Conservation (phyloP, 2,888 invertebrate genomes). For the Lasius platythorax region DNA sequence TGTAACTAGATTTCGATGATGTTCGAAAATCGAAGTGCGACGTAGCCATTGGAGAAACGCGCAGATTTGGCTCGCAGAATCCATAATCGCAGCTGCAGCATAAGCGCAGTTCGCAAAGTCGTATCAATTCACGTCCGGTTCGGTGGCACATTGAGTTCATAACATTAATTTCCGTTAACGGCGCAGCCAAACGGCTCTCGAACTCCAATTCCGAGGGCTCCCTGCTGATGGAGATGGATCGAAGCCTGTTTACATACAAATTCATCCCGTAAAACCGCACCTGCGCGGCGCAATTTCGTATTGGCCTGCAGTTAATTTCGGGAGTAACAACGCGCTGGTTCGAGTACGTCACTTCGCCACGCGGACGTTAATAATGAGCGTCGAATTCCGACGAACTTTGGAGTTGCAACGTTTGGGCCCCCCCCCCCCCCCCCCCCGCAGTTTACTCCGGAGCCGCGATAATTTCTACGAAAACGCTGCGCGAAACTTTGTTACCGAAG, state of each 20-base stretch:
- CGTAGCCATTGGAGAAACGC: slow-evolving; percentile 23
- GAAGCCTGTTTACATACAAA: slow-evolving; percentile 77
- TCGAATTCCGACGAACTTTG: slow-evolving; percentile 61
- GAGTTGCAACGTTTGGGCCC: slow-evolving; percentile 41
- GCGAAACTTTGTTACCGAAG: slow-evolving; percentile 33
- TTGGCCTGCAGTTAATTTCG: slow-evolving; percentile 69
- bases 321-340: slow-evolving; percentile 62
- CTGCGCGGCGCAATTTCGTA: slow-evolving; percentile 67
- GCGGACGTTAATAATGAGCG: slow-evolving; percentile 60
- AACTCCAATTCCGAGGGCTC: slow-evolving; percentile 63
- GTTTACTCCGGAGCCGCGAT: slow-evolving; percentile 47
- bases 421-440: slow-evolving; percentile 12
- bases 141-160: slow-evolving; percentile 70
- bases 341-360: slow-evolving; percentile 53
- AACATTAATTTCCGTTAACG: slow-evolving; percentile 75
- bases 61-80: slow-evolving; percentile 14
- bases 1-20: slow-evolving; percentile 29
- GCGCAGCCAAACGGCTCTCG: slow-evolving; percentile 55
- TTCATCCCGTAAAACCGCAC: slow-evolving; percentile 73
- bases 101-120: slow-evolving; percentile 58
- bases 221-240: slow-evolving; percentile 66
- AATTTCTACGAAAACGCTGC: slow-evolving; percentile 42
- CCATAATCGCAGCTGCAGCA: slow-evolving; percentile 36
- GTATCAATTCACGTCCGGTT: slow-evolving; percentile 49
- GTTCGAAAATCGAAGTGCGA: slow-evolving; percentile 4